A percentile compares a stretch with the other conserved stretches of the same genome.
Evolutionary conservation across 2,888 invertebrate genomes (phyloP).

Genomic region (Mythimna albipuncta): DNA sequence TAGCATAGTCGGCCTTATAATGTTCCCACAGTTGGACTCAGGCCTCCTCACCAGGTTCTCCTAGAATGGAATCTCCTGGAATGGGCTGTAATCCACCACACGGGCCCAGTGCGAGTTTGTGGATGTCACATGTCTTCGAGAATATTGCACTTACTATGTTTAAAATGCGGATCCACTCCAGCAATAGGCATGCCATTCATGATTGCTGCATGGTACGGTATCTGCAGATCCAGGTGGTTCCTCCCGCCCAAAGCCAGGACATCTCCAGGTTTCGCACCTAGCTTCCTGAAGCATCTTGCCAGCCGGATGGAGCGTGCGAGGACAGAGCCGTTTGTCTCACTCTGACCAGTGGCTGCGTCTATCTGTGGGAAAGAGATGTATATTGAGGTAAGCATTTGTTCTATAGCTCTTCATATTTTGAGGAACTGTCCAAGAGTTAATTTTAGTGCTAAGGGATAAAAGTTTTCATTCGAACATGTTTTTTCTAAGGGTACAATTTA

Average conservation of each 20-base stretch:
- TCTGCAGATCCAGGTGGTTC: constrained; percentile 81
- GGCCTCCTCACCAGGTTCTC: no score
- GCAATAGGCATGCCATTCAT: constrained; percentile 78
- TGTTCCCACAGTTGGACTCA: no score
- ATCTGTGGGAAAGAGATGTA: constrained; percentile 70
- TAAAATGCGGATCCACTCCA: constrained; percentile 80
- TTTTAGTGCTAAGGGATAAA: no score
- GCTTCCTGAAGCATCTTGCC: constrained; percentile 72
- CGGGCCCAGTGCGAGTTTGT: no score
- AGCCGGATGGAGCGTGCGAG: constrained; percentile 74
- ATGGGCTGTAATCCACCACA: no score
- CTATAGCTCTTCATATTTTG: neutral
- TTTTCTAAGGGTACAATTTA: no score
- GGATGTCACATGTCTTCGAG: no score
- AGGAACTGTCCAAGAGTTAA: no score
- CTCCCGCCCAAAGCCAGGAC: constrained; percentile 78
- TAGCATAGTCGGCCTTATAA: no score
- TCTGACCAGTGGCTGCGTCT: constrained; percentile 80
- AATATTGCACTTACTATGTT: constrained; percentile 71
- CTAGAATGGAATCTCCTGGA: no score
- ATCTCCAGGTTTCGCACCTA: constrained; percentile 78
- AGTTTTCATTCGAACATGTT: no score
- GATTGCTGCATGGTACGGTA: constrained; percentile 80
- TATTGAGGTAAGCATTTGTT: no score
- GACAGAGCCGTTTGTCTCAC: constrained; percentile 78